A percentile compares a stretch with the other conserved stretches of the same genome.
Evolutionary conservation across 2,888 invertebrate genomes (phyloP).

Genomic region (Scrobipalpa atriplicella): DNA sequence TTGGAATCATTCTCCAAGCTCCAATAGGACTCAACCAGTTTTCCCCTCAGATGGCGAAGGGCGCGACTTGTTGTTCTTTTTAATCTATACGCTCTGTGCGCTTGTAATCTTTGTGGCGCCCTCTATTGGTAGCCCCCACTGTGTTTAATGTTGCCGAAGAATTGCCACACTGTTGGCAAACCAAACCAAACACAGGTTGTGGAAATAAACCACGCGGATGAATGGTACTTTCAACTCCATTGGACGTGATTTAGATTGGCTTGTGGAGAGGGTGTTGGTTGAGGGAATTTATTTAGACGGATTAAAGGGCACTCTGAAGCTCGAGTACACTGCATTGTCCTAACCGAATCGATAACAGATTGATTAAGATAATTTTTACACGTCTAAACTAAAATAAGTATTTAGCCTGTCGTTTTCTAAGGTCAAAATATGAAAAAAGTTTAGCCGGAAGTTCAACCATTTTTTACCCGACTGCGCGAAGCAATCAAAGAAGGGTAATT

Average conservation of each 20-base stretch:
- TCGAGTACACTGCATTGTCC: too few species aligned
- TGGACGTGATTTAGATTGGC: neutral
- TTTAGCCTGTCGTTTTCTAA: too few species aligned
- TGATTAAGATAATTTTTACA: too few species aligned
- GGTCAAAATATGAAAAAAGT: too few species aligned
- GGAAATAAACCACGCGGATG: neutral
- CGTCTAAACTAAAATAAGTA: too few species aligned
- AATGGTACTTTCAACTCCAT: neutral
- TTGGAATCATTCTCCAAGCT: too few species aligned
- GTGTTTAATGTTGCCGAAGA: constrained; percentile 12
- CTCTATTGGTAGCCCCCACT: neutral
- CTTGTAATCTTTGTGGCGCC: constrained; percentile 11
- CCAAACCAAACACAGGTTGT: constrained; percentile 7
- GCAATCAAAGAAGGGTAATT: too few species aligned
- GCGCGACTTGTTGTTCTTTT: constrained; percentile 16
- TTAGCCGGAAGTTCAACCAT: too few species aligned
- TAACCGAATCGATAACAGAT: too few species aligned
- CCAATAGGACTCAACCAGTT: neutral
- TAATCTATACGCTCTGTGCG: constrained; percentile 8
- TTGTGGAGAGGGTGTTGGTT: neutral
- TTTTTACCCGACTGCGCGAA: too few species aligned
- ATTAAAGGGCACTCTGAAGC: too few species aligned
- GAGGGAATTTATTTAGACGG: neutral
- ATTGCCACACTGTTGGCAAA: neutral
- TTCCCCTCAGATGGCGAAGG: neutral